Evolutionary conservation across 2,113 vertebrate genomes (phyloP).

Genomic region (Hippocampus abdominalis): DNA sequence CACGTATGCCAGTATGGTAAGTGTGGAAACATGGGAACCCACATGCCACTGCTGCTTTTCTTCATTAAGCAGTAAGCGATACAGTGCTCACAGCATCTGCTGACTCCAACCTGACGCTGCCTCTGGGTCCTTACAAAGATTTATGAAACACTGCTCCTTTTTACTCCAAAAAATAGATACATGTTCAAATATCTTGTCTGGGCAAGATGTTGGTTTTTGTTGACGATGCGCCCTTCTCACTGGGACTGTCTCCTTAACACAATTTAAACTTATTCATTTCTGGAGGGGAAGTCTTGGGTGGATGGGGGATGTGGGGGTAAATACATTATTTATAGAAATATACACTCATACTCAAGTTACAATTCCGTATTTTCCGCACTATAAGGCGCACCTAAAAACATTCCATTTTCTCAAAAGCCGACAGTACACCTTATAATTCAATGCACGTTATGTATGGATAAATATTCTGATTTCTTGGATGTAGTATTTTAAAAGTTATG

Average conservation of each 20-base stretch:
- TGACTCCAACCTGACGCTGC: constrained; percentile 14
- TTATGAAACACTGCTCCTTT: constrained; percentile 13
- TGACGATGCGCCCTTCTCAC: constrained; percentile 12
- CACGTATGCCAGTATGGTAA: constrained; percentile 14
- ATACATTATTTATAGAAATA: not conserved
- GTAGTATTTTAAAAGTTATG: too few relatives aligned
- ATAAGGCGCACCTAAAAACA: too few relatives aligned
- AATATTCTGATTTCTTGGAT: too few relatives aligned
- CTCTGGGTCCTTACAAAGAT: constrained; percentile 14
- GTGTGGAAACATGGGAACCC: constrained; percentile 18
- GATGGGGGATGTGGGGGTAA: not conserved
- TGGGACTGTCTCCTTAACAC: not conserved
- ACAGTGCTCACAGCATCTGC: constrained; percentile 25
- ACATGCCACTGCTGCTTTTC: constrained; percentile 23
- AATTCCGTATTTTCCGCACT: too few relatives aligned
- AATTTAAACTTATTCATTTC: not conserved
- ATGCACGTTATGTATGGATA: too few relatives aligned
- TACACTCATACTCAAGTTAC: not conserved
- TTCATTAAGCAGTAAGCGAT: constrained; percentile 16
- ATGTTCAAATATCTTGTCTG: constrained; percentile 3
- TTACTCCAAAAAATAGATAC: constrained; percentile 13
- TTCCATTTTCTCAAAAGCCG: too few relatives aligned
- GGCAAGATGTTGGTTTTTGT: constrained; percentile 28
- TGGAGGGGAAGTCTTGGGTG: not conserved
- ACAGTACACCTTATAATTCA: too few relatives aligned